Evolutionary conservation across 2,888 invertebrate species (phyloP).

Genomic region (Orthonevra nobilis): DNA sequence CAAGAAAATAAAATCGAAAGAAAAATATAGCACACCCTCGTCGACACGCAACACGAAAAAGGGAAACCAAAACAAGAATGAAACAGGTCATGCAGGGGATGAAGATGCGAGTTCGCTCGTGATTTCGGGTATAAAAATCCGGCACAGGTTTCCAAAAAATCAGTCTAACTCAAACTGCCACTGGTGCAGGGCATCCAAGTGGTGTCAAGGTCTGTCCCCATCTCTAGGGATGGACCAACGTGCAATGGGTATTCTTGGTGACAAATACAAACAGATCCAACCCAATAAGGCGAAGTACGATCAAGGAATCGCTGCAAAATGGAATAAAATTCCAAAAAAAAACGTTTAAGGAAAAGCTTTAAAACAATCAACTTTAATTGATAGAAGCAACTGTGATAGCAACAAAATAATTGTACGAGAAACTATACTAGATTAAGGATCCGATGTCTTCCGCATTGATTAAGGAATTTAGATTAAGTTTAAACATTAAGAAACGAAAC

Average conservation of each 20-base stretch:
- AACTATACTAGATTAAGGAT: slow-evolving; percentile 18
- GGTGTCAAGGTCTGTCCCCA: slow-evolving; percentile 31
- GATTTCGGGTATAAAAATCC: slow-evolving; percentile 55
- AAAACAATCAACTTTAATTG: slow-evolving; percentile 25
- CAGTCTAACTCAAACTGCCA: slow-evolving; percentile 63
- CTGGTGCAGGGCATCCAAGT: slow-evolving; percentile 20
- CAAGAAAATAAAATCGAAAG: slow-evolving; percentile 48
- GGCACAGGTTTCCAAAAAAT: slow-evolving; percentile 37
- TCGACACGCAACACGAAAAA: slow-evolving; percentile 4
- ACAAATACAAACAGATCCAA: not conserved
- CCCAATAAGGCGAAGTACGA: no score
- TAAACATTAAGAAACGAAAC: slow-evolving; percentile 45
- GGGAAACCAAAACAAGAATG: not conserved
- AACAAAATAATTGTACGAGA: slow-evolving; percentile 19
- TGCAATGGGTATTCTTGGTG: not conserved
- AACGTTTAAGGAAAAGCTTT: slow-evolving; percentile 42
- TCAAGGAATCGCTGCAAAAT: not conserved
- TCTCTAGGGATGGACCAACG: slow-evolving; percentile 24
- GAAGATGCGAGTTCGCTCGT: slow-evolving; percentile 16
- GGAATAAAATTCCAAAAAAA: slow-evolving; percentile 13
- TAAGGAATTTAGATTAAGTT: slow-evolving; percentile 25
- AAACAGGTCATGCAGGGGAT: slow-evolving; percentile 63
- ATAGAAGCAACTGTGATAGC: slow-evolving; percentile 54
- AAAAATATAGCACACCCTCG: slow-evolving; percentile 44
- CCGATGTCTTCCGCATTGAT: slow-evolving; percentile 59